Base-by-base conservation (phyloP, 2,888 invertebrate species). In the Amblyjoppa proteus region DNA sequence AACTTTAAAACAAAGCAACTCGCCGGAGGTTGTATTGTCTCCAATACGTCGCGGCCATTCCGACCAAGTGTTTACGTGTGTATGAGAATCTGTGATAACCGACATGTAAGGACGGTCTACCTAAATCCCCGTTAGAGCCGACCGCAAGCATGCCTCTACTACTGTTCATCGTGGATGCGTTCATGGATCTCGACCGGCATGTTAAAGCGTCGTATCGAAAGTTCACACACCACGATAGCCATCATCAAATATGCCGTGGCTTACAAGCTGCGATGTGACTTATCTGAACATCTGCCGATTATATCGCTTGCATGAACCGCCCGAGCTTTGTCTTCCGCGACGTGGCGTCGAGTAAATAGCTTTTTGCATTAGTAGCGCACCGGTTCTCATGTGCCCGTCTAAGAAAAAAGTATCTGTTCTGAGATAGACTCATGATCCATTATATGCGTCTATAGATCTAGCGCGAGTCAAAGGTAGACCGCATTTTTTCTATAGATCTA, bases 211-310 rank as follows among this genome's bases (percentile, higher is more conserved):
- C 6, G n/a, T 20, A 66, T 16, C 11, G n/a, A 45, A 68, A 45
- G 41, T 68, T 9, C 7, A 41, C 41, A 20, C 68, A 3, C 41
- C n/a, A 31, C 1, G 41, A 31, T 45, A 45, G n/a, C 28, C 61
- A 45, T 25, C 25, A 11, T 9, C 41, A 20, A 6, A 73, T 56
- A 41, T 13, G 25, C 38, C n/a, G 53, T 38, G 34, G 6, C 38
- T 41, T 38, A 41, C 28, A 13, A 58, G 56, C 34, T 74, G 61
- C n/a, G 74, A 45, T 74, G 74, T 74, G 74, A 61, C 74, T 74
- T 74, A 74, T 74, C 74, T n/a, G 16, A 61, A 41, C 41, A 74
- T 74, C 74, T 61, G 16, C 5, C 41, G 61, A 45, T 41, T 2
- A 3, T 38, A 41, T 68, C 68, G 68, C 41, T 11, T 68, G 2